These are phyloP conservation scores for Bubo bubo DNA, from an alignment of 2,113 vertebrate genomes.

Conservation along the genomic window DNA sequence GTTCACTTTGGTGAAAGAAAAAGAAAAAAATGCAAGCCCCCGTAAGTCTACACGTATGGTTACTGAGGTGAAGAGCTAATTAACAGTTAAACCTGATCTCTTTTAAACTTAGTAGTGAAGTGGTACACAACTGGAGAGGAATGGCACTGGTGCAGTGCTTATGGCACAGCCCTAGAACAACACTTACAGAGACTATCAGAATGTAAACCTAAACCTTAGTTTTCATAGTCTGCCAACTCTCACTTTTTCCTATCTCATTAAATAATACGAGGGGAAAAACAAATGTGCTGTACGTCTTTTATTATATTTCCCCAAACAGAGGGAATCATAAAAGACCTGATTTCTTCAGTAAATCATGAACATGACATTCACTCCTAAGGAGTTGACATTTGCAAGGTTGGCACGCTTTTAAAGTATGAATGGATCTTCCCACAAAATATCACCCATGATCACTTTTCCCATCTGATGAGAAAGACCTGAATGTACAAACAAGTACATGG, in stretches of 20 bases:
- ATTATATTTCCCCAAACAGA: neutral
- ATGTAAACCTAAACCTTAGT: neutral
- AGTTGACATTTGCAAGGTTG: neutral
- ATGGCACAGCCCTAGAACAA: fast-evolving
- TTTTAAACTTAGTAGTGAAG: neutral
- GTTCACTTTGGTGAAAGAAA: neutral
- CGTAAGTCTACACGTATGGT: fast-evolving
- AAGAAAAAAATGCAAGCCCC: neutral
- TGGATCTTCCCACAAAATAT: neutral
- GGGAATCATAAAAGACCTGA: neutral
- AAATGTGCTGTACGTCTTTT: neutral
- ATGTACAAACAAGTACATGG: neutral
- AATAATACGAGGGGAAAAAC: neutral
- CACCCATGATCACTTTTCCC: neutral
- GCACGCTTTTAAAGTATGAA: neutral
- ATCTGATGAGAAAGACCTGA: neutral
- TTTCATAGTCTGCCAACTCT: neutral
- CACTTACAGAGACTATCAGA: neutral
- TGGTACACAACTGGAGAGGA: neutral
- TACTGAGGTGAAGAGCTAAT: neutral
- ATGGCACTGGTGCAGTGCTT: fast-evolving
- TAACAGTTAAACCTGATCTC: neutral
- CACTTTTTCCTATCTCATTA: neutral
- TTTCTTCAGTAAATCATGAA: neutral
- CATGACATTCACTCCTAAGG: neutral